Evolutionary conservation across 30 jellyfish, hydroid and myxozoan genomes (phyloP), one percentile per base, ranked within the genome.

Genomic region (Chironex yamaguchii): DNA sequence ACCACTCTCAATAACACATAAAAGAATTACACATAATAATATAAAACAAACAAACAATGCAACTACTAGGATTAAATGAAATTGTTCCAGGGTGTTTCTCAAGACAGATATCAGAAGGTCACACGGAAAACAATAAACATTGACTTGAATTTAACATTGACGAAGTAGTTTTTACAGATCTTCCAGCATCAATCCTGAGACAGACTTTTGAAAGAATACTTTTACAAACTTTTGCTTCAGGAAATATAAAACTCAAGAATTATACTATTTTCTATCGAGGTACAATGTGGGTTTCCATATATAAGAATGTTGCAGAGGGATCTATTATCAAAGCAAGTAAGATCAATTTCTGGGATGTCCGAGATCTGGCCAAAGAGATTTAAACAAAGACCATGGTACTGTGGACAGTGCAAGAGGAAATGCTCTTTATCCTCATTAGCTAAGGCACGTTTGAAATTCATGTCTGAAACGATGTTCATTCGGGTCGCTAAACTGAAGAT

Each of bases 391-490:
- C 25, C 71, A 32, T n/a, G 71, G 25, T 54, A 54, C 71, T 54
- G 71, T n/a, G 71, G 71, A n/a, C 71, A 54, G n/a, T 42, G n/a
- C n/a, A n/a, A n/a, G n/a, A n/a, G n/a, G n/a, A 21, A 65, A 52
- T 34, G 22, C 0, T 58, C n/a, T 24, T 28, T 30, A 26, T 32
- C 69, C 6, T 52, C 2, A 52, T 24, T 62, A 27, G 78, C 35
- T 27, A 36, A 36, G 33, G 76, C 36, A 36, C 89, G 29, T 28
- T 66, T 67, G 77, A 66, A 81, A 81, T 42, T 76, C 91, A 36
- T 81, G 33, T 66, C 84, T 65, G 67, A 77, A 54, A 77, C 79
- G 89, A 77, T 77, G 89, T 49, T 77, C 80, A 62, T 54, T 77
- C 35, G 33, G 67, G 63, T 31, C 80, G 62, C 67, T 62, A 77